Evolutionary conservation across 2,888 invertebrate genomes (phyloP).

Genomic region (Dermolepida albohirtum): DNA sequence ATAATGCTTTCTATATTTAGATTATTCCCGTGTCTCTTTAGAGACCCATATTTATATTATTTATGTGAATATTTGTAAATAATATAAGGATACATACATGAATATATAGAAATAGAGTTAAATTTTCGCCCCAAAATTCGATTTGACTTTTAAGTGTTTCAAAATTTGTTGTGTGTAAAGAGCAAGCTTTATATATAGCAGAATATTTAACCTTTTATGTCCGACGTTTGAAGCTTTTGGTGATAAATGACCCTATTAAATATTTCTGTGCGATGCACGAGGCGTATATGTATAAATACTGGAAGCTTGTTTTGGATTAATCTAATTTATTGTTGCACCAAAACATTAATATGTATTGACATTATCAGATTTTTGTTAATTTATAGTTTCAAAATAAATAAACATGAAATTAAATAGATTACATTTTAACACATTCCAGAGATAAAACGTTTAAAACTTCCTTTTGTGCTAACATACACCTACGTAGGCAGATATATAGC

Average conservation of each 20-base stretch:
- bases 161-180: constrained; percentile 2
- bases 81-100: too few species aligned
- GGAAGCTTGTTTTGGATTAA: constrained; percentile 44
- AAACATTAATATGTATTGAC: constrained; percentile 38
- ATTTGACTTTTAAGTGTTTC: neutral
- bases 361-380: constrained; percentile 24
- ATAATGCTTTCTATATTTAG: neutral
- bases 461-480: too few species aligned
- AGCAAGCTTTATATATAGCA: constrained; percentile 1
- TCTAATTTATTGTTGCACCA: constrained; percentile 45
- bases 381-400: neutral
- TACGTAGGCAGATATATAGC: too few species aligned
- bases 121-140: neutral
- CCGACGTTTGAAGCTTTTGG: constrained; percentile 10
- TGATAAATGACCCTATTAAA: constrained; percentile 22
- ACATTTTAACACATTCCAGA: neutral
- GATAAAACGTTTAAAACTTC: neutral
- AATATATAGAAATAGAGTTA: too few species aligned
- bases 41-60: too few species aligned
- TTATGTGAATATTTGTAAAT: too few species aligned
- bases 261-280: constrained; percentile 7
- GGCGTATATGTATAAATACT: constrained; percentile 2
- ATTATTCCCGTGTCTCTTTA: too few species aligned
- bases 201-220: constrained; percentile 26
- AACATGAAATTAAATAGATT: neutral